These are phyloP conservation scores for Saimiri boliviensis DNA, from an alignment of 2,113 vertebrate species.

Conservation along the genomic window DNA sequence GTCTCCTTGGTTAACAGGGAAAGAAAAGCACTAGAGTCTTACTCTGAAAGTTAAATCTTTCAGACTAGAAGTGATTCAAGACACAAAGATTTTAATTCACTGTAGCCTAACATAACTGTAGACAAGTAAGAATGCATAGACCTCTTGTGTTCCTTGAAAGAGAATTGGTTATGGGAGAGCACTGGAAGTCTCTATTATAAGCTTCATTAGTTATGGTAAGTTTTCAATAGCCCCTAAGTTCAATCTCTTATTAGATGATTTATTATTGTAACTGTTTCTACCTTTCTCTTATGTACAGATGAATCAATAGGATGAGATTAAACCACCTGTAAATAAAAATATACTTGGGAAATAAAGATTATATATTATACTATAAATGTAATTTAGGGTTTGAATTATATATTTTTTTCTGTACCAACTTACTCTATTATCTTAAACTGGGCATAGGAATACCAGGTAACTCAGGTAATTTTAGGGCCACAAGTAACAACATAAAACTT, in stretches of 20 bases:
- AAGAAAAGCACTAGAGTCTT: background rate
- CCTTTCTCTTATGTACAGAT: background rate
- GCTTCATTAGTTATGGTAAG: background rate
- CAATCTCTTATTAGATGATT: background rate
- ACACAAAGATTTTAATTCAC: background rate
- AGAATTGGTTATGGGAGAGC: background rate
- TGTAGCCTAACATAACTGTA: background rate
- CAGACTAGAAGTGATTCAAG: background rate
- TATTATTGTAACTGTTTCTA: slow-evolving; percentile 6
- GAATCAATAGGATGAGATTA: background rate
- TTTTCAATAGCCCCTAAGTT: slow-evolving; percentile 8
- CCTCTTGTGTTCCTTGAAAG: background rate
- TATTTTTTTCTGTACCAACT: background rate
- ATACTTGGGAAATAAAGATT: background rate
- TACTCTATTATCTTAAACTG: background rate
- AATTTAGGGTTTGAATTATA: background rate
- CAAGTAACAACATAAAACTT: background rate
- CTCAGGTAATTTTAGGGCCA: background rate
- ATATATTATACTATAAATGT: slow-evolving; percentile 3
- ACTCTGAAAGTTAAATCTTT: background rate
- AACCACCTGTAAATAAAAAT: background rate
- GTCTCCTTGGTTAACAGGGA: background rate
- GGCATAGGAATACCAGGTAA: background rate
- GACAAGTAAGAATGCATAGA: background rate
- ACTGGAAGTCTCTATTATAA: background rate